These are phyloP conservation scores for Acanthornis magna DNA, from an alignment of 2,797 vertebrate genomes.

Conservation along the genomic window DNA sequence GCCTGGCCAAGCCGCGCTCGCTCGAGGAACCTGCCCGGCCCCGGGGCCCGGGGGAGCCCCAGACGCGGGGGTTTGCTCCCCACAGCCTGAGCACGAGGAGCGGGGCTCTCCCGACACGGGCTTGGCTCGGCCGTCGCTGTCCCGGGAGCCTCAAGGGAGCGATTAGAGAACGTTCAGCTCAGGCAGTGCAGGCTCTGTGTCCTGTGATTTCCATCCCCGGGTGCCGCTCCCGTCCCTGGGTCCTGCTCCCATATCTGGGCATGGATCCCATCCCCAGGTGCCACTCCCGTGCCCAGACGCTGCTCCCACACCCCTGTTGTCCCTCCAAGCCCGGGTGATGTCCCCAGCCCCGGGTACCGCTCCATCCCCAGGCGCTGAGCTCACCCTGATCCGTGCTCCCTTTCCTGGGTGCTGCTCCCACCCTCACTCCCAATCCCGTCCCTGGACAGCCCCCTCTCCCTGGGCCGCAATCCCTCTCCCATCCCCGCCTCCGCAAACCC, in stretches of 20 bases:
- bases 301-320: neutral
- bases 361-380: neutral
- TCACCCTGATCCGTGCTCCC: neutral
- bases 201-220: neutral
- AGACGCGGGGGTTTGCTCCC: rapidly evolving
- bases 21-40: neutral
- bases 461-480: neutral
- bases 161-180: rapidly evolving
- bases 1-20: neutral
- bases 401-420: neutral
- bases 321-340: neutral
- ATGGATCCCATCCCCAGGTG: rapidly evolving
- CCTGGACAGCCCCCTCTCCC: neutral
- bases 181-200: rapidly evolving
- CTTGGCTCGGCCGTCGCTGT: rapidly evolving
- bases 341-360: too few relatives aligned
- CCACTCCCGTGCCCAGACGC: neutral
- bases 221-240: too few relatives aligned
- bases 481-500: neutral
- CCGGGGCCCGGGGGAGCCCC: neutral
- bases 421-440: neutral
- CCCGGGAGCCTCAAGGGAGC: rapidly evolving
- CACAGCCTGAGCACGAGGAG: neutral
- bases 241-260: rapidly evolving
- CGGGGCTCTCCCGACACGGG: rapidly evolving